Conservation (phyloP, 1,140 invertebrate genomes). For the Halesus radiatus region DNA sequence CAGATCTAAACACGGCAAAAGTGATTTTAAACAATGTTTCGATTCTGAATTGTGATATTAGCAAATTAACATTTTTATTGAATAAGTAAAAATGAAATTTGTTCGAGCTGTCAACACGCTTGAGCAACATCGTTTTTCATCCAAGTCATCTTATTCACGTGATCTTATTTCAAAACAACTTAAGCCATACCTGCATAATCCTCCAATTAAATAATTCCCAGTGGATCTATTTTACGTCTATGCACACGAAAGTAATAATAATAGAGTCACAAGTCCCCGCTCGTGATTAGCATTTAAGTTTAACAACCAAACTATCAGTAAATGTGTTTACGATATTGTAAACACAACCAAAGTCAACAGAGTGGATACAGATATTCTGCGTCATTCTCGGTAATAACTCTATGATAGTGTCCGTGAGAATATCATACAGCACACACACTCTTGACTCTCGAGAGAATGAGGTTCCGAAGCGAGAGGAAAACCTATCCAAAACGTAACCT, state of each 20-base stretch:
- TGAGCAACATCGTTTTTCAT: too few species aligned
- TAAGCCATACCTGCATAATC: too few species aligned
- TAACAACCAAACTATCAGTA: conserved; percentile 20
- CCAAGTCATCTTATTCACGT: too few species aligned
- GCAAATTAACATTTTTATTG: too few species aligned
- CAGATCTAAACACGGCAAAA: too few species aligned
- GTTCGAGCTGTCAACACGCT: too few species aligned
- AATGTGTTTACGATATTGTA: conserved; percentile 13
- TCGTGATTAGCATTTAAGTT: conserved; percentile 19
- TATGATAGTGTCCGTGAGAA: neutral
- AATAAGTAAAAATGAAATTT: too few species aligned
- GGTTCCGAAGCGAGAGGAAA: too few species aligned
- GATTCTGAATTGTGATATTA: too few species aligned
- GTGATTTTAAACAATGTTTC: too few species aligned
- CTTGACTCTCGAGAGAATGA: neutral
- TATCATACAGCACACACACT: neutral
- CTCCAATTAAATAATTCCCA: neutral
- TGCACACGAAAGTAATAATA: neutral
- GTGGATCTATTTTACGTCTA: neutral
- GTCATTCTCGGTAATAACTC: neutral
- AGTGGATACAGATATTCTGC: conserved; percentile 19
- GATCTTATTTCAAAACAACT: too few species aligned
- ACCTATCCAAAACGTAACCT: too few species aligned
- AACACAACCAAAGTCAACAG: conserved; percentile 23
- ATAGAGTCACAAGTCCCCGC: neutral